phyloP scores from a whole-genome alignment of 2,113 vertebrate genomes.

The Pachycephala philippinensis region DNA sequence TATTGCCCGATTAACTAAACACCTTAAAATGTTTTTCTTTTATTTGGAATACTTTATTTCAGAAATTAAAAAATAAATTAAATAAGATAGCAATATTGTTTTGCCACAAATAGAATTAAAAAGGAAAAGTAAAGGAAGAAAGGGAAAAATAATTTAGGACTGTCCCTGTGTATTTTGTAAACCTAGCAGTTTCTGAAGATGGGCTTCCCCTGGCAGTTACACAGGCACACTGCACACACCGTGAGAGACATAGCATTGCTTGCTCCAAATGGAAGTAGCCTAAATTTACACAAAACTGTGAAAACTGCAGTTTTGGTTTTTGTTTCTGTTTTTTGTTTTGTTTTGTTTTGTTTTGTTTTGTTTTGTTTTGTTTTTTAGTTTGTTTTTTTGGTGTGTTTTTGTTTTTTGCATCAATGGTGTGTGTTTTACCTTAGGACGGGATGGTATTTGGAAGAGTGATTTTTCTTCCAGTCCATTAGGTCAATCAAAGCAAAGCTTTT shows the following conservation, averaged over 20 bases:
- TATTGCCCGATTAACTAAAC: background rate
- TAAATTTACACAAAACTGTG: background rate
- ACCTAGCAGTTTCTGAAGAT: background rate
- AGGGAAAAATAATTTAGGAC: background rate
- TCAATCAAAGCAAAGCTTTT: background rate
- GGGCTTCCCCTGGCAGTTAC: background rate
- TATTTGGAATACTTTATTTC: background rate
- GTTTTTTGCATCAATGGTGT: background rate
- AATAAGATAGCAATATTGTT: background rate
- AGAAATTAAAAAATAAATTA: background rate
- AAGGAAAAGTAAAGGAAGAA: background rate
- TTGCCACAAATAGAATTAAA: background rate
- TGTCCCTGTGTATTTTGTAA: background rate
- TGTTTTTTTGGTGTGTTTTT: no score
- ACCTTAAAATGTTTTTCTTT: background rate
- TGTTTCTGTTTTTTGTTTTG: no score
- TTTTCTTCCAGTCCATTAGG: background rate
- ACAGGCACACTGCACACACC: rapidly evolving
- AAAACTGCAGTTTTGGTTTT: background rate
- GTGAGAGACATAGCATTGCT: background rate
- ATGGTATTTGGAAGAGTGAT: background rate
- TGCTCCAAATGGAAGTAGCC: rapidly evolving
- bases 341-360: background rate
- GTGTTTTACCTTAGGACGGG: background rate
- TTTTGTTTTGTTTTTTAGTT: background rate